Evolutionary conservation across 2,888 invertebrate species (phyloP), one percentile per base, ranked within the genome.

Genomic region (Campaea margaritaria): DNA sequence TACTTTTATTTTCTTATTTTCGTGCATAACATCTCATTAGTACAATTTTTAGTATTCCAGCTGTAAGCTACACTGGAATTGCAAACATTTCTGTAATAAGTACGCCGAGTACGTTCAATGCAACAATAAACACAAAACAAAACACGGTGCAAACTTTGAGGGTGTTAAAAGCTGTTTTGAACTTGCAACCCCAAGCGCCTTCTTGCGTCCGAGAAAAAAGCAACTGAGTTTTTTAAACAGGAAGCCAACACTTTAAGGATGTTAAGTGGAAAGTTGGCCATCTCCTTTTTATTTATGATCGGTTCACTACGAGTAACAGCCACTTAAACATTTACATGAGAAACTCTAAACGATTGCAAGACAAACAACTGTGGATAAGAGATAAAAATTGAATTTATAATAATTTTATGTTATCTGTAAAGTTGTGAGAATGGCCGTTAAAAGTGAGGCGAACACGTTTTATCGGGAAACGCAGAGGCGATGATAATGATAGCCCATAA

Each of bases 401-500:
- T 85, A 79, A 83, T 83, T 87, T 87, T 84, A 85, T 82, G 79
- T 82, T 78, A 79, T 80, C 76, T 85, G 82, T 81, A 81, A 90
- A 89, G 78, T 86, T 67, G 70, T 68, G 73, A 76, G 75, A 86
- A 86, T 80, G 82, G 82, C 81, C 85, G 84, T 89, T 87, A 83
- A 85, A 89, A 89, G 85, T 86, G 78, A 78, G 79, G 76, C 81
- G 79, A 83, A 82, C 90, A 90, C 90, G 89, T 91, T 91, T 89
- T 89, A 90, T 90, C 89, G 90, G 81, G 74, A 82, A 87, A 85
- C 84, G 87, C 82, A 85, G 80, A 83, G 82, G 79, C 83, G 87
- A 86, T 87, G 90, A 89, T 91, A 91, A 91, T 91, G 91, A 88
- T 70, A 67, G 85, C 80, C 82, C 91, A 85, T 91, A 91, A 91